Evolutionary conservation across 2,113 vertebrate species (phyloP), one percentile per base, ranked within the genome.

Genomic region (Onychorhynchus coronatus): DNA sequence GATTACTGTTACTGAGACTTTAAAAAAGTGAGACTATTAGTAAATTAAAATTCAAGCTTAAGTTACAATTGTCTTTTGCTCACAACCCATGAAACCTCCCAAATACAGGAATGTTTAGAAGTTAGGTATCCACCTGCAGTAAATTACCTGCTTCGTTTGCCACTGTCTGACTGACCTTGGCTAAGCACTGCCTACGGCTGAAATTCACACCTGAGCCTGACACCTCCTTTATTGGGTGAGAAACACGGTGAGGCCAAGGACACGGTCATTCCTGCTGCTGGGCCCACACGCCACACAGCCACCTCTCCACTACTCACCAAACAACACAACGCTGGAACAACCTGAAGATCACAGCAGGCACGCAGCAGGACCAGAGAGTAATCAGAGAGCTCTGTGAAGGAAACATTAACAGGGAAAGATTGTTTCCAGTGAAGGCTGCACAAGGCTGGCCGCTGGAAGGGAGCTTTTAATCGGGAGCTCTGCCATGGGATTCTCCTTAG

Each of bases 361-460:
- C 93, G 94, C 94, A 99, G 97, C 42, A 98, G 79, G 77, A 73
- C 93, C 8, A 98, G 96, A 12, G 97, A 94, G 22, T 97, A 94
- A 63, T 97, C 97, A 46, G 98, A 96, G 98, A 99, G 98, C 97
- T 99, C 99, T 99, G 98, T 42, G 94, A 89, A 97, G 76, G 66
- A 63, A 80, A 94, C 35, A 46, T 37, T 37, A 47, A 30, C 39
- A 89, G 35, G 44, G 50, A 53, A 72, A 68, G 68, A 27, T 20
- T 19, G 42, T 39, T 86, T 67, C 49, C 72, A 68, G 49, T 1
- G 33, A 87, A 10, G 12, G 7, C 25, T 21, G 63, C 16, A 16
- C 5, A 1, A 27, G 33, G 76, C 72, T 68, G 59, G 23, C 67
- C 85, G 33, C 73, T 77, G 46, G 65, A 39, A 46, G 28, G 15